Base-by-base conservation (phyloP, 2,113 vertebrate genomes). In the Mirza zaza region DNA sequence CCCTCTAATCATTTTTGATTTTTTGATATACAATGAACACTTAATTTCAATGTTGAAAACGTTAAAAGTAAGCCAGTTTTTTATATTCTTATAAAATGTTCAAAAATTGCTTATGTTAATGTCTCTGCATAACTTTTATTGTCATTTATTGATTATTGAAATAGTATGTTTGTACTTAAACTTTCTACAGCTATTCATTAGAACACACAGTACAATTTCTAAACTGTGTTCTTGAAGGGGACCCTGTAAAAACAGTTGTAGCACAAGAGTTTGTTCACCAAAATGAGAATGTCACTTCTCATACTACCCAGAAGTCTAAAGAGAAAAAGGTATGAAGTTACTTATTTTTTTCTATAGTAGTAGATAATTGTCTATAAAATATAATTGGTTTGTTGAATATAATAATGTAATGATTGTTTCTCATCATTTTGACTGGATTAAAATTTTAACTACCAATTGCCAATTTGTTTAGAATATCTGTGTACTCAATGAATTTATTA, bases 161-260 rank as follows among this genome's bases (percentile, higher is more conserved):
- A 96, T 50, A 45, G 77, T 87, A 20, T 90, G 52, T 89, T 94
- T 94, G 9, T 92, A 75, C 81, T 97, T 97, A 87, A 98, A 79
- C 93, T 50, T 87, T 79, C 96, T 52, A 67, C 97, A 99, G 99
- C 98, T 99, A 99, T 97, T 99, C 98, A 92, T 98, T 99, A 98
- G 98, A 98, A 63, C 99, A 99, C 95, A 99, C 99, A 0, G 98
- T 99, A 96, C 98, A 99, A 45, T 99, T 99, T 98, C 98, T 99
- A 94, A 99, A 98, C 90, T 99, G 99, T 88, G 98, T 99, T 39
- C 98, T 99, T 97, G 99, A 99, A 71, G 99, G 99, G 96, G 99
- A 98, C 81, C 99, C 99, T 32, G 99, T 99, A 84, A 99, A 99
- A 98, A 99, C 99, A 14, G 99, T 99, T 76, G 97, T 99, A 82